Evolutionary conservation across 2,797 vertebrate species (phyloP).

Genomic region (Hydrolagus colliei): DNA sequence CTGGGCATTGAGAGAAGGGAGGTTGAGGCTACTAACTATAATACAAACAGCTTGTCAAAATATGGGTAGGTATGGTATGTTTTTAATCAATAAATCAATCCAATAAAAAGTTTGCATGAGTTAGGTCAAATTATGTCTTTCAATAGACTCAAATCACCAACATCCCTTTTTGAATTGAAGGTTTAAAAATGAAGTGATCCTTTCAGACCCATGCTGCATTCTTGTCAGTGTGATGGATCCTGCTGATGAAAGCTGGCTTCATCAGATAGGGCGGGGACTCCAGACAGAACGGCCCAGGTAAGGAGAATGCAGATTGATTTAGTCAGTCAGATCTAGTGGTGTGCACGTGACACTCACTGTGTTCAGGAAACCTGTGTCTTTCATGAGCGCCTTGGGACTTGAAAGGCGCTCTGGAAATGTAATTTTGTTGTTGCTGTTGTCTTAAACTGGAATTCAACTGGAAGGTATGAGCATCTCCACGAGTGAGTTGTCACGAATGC

Average conservation of each 20-base stretch:
- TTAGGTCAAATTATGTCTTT: neutral
- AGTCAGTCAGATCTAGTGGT: neutral
- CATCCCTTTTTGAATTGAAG: neutral
- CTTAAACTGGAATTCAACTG: neutral
- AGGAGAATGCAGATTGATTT: neutral
- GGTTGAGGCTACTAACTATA: no score
- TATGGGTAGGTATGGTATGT: no score
- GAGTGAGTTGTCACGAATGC: neutral
- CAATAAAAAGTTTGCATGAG: neutral
- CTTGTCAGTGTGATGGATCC: neutral
- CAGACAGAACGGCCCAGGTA: no score
- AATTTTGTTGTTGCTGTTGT: no score
- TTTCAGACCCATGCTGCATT: neutral
- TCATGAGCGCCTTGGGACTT: no score
- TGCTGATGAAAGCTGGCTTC: neutral
- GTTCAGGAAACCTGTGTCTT: neutral
- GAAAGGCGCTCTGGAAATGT: no score
- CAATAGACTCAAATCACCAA: neutral
- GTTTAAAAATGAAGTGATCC: neutral
- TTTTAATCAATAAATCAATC: neutral
- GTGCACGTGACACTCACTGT: neutral
- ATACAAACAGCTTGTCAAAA: no score
- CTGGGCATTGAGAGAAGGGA: no score
- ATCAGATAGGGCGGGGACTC: neutral
- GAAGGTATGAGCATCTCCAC: neutral